Evolutionary conservation across 2,888 invertebrate species (phyloP), one percentile per base, ranked within the genome.

Genomic region (Mantis religiosa): DNA sequence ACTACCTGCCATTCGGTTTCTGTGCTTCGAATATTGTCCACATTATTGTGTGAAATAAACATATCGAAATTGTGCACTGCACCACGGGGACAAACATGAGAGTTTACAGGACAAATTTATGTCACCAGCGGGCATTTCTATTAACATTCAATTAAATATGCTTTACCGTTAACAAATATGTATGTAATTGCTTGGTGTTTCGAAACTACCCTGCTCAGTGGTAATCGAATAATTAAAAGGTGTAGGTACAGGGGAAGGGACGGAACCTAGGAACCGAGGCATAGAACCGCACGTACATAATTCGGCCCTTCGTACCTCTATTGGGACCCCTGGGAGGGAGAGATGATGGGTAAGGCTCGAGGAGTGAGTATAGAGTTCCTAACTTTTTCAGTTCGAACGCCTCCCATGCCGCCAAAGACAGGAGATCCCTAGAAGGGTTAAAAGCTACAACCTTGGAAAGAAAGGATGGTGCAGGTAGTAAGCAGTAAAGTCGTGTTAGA

Each of bases 191-290:
- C 15, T 15, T 54, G 12, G 15, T 71, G 20, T 20, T 71, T 71
- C 6, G 54, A 3, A 20, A 71, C 54, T 71, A 71, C 20, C 12
- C 9, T 41, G 1, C 1, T 0, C 9, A 34, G 34, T 8, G 34
- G 34, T 7, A 34, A 8, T 8, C 34, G 8, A 34, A 34, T 34
- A 34, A 34, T 8, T 34, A n/a, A 7, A 34, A 34, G 34, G 34
- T 4, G 8, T 8, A 1, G 7, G 8, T 4, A 30, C 4, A 4
- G 2, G 30, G 4, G 2, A 30, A 3, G 2, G 2, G 4, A 3
- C 2, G 4, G 4, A 3, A 30, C 4, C 4, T 2, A 2, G 4
- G 30, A 3, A 3, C 4, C 4, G 2, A 30, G 3, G 2, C 4
- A 3, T 4, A 3, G 3, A 3, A 30, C 30, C 4, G 4, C 30